Evolutionary conservation across 53 echinoderm and acorn worm genomes (phyloP).

Genomic region (Echinarachnius parma): DNA sequence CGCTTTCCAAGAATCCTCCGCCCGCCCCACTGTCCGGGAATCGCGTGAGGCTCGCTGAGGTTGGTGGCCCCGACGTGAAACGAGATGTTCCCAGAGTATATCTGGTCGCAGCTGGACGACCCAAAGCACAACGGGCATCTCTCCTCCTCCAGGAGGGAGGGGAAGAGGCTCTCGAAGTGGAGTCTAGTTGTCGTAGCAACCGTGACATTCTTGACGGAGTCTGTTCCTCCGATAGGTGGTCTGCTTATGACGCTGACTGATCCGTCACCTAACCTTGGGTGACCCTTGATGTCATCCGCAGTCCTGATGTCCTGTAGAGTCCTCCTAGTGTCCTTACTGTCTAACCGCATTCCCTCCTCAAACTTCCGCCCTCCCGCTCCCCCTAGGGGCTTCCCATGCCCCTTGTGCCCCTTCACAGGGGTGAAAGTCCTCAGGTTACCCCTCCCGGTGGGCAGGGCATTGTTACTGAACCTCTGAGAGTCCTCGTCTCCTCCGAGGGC

Average conservation of each 20-base stretch:
- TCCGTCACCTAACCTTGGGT: slow-evolving; percentile 24
- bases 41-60: slow-evolving; percentile 44
- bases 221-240: neutral
- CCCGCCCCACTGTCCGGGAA: slow-evolving; percentile 46
- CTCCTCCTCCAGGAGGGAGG: slow-evolving; percentile 66
- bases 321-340: slow-evolving; percentile 34
- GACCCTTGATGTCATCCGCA: slow-evolving; percentile 42
- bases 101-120: slow-evolving; percentile 68
- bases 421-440: slow-evolving; percentile 27
- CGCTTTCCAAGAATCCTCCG: slow-evolving; percentile 31
- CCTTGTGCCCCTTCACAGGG: neutral
- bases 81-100: slow-evolving; percentile 73
- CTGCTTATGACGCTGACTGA: neutral
- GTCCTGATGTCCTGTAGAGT: slow-evolving; percentile 38
- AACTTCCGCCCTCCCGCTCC: neutral
- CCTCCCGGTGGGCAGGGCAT: slow-evolving; percentile 40
- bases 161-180: slow-evolving; percentile 45
- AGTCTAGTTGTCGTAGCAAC: slow-evolving; percentile 45
- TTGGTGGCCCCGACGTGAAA: slow-evolving; percentile 47
- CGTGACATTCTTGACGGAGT: slow-evolving; percentile 13
- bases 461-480: slow-evolving; percentile 34
- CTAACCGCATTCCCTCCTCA: slow-evolving; percentile 2
- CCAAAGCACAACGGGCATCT: slow-evolving; percentile 76
- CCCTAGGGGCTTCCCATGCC: neutral
- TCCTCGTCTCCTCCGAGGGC: slow-evolving; percentile 22